Evolutionary conservation across 1,140 invertebrate species (phyloP).

Genomic region (Diploscapter pachys): DNA sequence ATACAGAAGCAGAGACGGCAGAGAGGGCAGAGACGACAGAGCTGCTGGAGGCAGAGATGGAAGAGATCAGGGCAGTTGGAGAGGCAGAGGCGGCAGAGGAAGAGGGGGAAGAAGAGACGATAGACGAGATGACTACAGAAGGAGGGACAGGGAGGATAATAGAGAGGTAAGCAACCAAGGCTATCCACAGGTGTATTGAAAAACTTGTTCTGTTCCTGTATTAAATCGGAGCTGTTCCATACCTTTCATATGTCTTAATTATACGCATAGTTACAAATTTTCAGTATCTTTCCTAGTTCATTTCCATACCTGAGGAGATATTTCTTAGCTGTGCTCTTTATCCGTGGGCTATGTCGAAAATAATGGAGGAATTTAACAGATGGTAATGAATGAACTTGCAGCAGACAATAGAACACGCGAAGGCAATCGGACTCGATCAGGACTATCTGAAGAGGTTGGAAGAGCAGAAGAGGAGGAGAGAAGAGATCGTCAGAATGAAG

Average conservation of each 20-base stretch:
- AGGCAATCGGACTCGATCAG: conserved; percentile 8
- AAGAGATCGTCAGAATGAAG: conserved; percentile 7
- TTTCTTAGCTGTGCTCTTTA: not conserved
- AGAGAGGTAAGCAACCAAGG: not conserved
- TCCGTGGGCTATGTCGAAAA: not conserved
- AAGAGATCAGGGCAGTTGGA: not conserved
- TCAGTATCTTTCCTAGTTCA: not conserved
- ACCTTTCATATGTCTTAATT: no score
- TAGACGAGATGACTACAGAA: conserved; percentile 7
- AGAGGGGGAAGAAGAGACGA: conserved; percentile 6
- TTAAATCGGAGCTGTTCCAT: no score
- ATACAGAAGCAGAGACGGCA: conserved; percentile 4
- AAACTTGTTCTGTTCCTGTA: not conserved
- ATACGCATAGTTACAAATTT: no score
- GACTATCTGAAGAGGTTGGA: conserved; percentile 6
- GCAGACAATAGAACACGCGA: conserved; percentile 2
- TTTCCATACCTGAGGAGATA: not conserved
- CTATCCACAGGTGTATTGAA: not conserved
- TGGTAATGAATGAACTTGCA: not conserved
- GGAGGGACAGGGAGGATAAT: not conserved
- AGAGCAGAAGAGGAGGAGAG: conserved; percentile 4
- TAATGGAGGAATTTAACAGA: not conserved
- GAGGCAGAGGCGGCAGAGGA: conserved; percentile 6
- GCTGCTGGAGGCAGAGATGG: conserved; percentile 1
- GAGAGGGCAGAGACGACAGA: conserved; percentile 2